phyloP scores from a whole-genome alignment of 2,797 vertebrate genomes.

The Malacoraja senta region DNA sequence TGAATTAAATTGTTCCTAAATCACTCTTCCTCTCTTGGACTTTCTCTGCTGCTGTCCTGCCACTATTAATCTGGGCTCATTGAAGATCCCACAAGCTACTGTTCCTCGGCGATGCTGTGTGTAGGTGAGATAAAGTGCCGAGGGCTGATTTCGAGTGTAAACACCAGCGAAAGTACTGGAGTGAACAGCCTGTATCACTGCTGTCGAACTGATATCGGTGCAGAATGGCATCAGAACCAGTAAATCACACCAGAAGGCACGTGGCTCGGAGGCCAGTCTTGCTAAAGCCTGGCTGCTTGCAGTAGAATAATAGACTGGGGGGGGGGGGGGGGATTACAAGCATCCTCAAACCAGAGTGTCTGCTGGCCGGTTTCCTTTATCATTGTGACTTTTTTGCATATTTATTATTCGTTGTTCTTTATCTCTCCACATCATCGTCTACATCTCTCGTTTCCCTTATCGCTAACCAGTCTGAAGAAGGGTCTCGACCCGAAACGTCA shows the following conservation, averaged over 20 bases:
- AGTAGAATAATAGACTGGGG: background rate
- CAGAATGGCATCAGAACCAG: background rate
- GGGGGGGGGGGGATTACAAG: background rate
- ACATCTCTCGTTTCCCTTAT: too few species aligned
- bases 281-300: background rate
- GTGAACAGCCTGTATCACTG: background rate
- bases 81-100: background rate
- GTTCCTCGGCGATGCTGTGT: background rate
- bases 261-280: background rate
- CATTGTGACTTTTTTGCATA: too few species aligned
- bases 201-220: background rate
- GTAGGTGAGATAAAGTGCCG: background rate
- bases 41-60: background rate
- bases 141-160: background rate
- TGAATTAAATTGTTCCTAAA: constrained; percentile 41
- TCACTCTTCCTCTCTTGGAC: background rate
- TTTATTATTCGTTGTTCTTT: too few species aligned
- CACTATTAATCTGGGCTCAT: background rate
- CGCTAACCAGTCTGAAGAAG: too few species aligned
- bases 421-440: too few species aligned
- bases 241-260: background rate
- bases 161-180: background rate
- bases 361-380: background rate
- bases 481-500: too few species aligned
- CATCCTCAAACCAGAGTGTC: background rate